Evolutionary conservation across 1,140 invertebrate species (phyloP).

Genomic region (Anoplolepis gracilipes): DNA sequence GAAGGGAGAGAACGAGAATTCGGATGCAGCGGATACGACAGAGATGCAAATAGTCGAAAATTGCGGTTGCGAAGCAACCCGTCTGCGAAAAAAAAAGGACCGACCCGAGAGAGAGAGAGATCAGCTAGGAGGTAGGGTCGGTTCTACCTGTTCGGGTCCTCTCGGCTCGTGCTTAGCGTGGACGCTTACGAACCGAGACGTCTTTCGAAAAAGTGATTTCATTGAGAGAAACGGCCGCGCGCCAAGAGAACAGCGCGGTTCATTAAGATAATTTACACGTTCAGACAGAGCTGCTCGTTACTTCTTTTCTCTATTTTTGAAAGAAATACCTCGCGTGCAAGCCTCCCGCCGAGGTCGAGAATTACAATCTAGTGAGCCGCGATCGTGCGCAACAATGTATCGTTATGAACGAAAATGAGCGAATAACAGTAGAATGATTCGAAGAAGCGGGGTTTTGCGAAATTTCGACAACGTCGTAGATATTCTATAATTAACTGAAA

Average conservation of each 20-base stretch:
- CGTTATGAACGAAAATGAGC: conserved; percentile 24
- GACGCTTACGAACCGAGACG: conserved; percentile 25
- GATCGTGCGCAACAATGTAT: conserved; percentile 35
- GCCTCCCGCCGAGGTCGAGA: background rate
- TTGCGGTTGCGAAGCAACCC: conserved; percentile 64
- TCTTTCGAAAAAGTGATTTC: conserved; percentile 64
- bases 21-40: background rate
- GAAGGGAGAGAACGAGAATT: conserved; percentile 39
- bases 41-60: conserved; percentile 58
- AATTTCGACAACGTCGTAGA: background rate
- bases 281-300: conserved; percentile 1
- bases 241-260: conserved; percentile 41
- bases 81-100: conserved; percentile 70
- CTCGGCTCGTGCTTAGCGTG: background rate
- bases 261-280: conserved; percentile 61
- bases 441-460: background rate
- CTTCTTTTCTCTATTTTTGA: background rate
- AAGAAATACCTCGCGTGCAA: conserved; percentile 41
- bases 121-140: background rate
- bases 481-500: background rate
- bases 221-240: conserved; percentile 68
- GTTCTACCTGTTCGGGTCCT: conserved; percentile 67
- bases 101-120: background rate
- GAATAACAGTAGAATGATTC: conserved; percentile 21
- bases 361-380: conserved; percentile 27